Base-by-base conservation (phyloP, 2,888 invertebrate genomes). In the Blomia tropicalis region DNA sequence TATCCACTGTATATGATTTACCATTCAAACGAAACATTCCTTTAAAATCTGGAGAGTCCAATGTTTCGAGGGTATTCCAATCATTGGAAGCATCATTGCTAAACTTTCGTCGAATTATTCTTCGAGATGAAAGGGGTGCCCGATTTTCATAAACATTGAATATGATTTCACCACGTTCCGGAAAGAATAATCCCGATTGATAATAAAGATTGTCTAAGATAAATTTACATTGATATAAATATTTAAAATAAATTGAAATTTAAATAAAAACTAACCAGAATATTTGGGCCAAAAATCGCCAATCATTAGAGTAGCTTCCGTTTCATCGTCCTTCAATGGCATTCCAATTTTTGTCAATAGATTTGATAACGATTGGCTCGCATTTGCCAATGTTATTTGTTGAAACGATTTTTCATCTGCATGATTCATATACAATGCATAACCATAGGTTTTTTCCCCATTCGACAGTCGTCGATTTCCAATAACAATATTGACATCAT, bases 231-330 rank as follows among this genome's bases (percentile, higher is more conserved):
- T 19, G 54, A 54, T 5, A 4, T 5, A 54, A 54, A 54, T 19
- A 14, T 14, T 19, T 11, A 47, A 47, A 36, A 47, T 17, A 54
- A 30, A 54, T 54, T 14, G 22, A n/a, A 19, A 11, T 4, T 11
- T 11, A 47, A 7, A 5, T 4, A 19, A 54, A 54, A 11, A 29
- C 29, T 56, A 3, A 56, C 56, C 56, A 22, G 25, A n/a, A 25
- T 30, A 11, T 25, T 23, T 27, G 17, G 56, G 56, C 56, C 56
- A 56, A 56, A 56, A 56, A n/a, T 23, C 25, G 3, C 56, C 56
- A 36, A 4, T 19, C 56, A 56, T 56, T 11, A 56, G 25, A 1
- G 25, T 14, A n/a, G 25, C 56, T 36, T 56, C 27, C 3, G 2
- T 1, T 36, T 56, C 56, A 2, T 19, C 2, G n/a, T n/a, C 23